Conservation (phyloP, 35 echinoderm and acorn worm species). For the Apostichopus parvimensis region DNA sequence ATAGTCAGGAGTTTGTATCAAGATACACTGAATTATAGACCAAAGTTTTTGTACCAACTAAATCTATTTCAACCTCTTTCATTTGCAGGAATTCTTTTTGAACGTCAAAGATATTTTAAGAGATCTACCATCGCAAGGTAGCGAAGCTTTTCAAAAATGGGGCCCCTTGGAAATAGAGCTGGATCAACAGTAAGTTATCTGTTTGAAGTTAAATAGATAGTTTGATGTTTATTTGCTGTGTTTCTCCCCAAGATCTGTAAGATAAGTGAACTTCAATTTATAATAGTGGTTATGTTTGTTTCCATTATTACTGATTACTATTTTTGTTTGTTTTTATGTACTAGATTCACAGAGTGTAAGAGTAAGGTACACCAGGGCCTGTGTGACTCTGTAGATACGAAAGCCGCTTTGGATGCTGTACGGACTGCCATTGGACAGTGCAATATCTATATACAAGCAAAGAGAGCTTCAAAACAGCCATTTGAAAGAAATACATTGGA, state of each 20-base stretch:
- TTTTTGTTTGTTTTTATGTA: conserved; percentile 3
- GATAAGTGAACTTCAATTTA: too few species aligned
- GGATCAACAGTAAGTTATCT: conserved; percentile 79
- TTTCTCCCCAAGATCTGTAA: neutral
- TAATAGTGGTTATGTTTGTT: too few species aligned
- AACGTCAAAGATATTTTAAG: conserved; percentile 94
- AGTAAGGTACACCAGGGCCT: conserved; percentile 66
- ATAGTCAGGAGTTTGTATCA: too few species aligned
- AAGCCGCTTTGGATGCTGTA: conserved; percentile 74
- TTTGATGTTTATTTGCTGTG: neutral
- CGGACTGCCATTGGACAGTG: conserved; percentile 66
- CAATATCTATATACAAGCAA: conserved; percentile 86
- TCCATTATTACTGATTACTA: too few species aligned
- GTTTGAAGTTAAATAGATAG: neutral
- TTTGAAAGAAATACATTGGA: conserved; percentile 66
- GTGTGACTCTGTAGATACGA: conserved; percentile 96
- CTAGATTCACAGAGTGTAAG: conserved; percentile 69
- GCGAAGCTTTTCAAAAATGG: conserved; percentile 86
- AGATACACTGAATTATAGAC: too few species aligned
- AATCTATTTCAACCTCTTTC: neutral
- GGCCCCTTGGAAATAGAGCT: conserved; percentile 65
- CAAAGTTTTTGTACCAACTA: too few species aligned
- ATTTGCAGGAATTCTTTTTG: conserved; percentile 86
- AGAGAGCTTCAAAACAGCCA: conserved; percentile 45
- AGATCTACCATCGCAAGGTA: conserved; percentile 64